Base-by-base conservation (phyloP, 2,888 invertebrate species). In the Bhutanitis thaidina region DNA sequence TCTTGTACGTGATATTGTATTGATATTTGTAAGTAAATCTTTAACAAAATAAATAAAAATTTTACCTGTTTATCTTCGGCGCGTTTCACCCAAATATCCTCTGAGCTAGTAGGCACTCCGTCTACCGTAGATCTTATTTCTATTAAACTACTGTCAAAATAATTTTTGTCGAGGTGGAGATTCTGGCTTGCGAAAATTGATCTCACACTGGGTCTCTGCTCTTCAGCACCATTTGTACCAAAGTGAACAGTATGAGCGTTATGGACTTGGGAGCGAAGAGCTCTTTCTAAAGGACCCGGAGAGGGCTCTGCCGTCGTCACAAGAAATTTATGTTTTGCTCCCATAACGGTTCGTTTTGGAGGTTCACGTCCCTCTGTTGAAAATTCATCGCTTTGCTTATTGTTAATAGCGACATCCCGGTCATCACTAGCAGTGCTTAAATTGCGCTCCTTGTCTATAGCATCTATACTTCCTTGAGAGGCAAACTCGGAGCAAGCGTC, bases 71-170 rank as follows among this genome's bases (percentile, higher is more conserved):
- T 90, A 62, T 90, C 75, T 46, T 92, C 91, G 12, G 82, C 76
- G 65, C 94, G 84, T 65, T 92, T 92, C 27, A 94, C 90, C 94
- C 94, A 94, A 62, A 94, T 91, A 61, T 94, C 94, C 67, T 94
- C 94, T 1, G 76, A 75, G 63, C 92, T 92, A 38, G 93, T 75
- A 0, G 92, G 91, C 36, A 91, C 84, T 60, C 91, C 93, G 56
- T 92, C 92, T n/a, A 93, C 93, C 49, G 91, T 91, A 61, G 93
- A 93, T 72, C 94, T 94, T 80, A 96, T 94, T 80, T 95, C 95
- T 64, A 96, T 93, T 60, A 96, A 87, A 57, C 95, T 94, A 61
- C 93, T 93, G 80, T 96, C 96, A 72, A 96, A 96, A 88, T 94
- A 96, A 58, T 93, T 90, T 69, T 94, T 94, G 79, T 95, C 95